Evolutionary conservation across 2,113 vertebrate species (phyloP).

Genomic region (Brachyistius frenatus): DNA sequence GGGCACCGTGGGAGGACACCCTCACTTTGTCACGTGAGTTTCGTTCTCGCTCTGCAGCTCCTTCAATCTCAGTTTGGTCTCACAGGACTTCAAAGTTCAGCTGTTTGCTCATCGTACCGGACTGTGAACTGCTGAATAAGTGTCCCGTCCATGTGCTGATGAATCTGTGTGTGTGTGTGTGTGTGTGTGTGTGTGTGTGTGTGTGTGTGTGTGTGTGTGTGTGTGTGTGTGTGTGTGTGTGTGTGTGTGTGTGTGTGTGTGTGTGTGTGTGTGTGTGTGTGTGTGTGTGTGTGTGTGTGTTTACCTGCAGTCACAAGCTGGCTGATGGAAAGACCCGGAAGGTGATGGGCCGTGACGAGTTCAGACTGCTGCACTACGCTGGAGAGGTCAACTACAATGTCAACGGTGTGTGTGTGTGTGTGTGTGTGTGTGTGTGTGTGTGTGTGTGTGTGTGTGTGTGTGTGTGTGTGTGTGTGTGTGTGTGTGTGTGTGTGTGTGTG

Average conservation of each 20-base stretch:
- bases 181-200: constrained; percentile 19
- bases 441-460: too few species aligned
- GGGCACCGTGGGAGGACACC: constrained; percentile 91
- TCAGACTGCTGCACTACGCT: constrained; percentile 94
- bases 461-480: constrained; percentile 80
- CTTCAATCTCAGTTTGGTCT: neutral
- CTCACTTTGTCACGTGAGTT: constrained; percentile 97
- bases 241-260: constrained; percentile 30
- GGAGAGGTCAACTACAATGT: constrained; percentile 98
- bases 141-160: neutral
- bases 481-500: constrained; percentile 81
- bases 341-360: constrained; percentile 92
- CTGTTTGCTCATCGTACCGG: neutral
- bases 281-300: constrained; percentile 32
- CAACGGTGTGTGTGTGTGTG: constrained; percentile 82
- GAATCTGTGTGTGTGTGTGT: constrained; percentile 11
- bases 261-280: constrained; percentile 13
- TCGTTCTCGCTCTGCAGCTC: neutral
- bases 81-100: neutral
- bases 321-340: constrained; percentile 96
- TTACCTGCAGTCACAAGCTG: constrained; percentile 91
- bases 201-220: constrained; percentile 30
- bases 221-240: constrained; percentile 25
- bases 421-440: neutral
- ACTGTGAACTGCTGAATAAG: neutral